Evolutionary conservation across 2,888 invertebrate genomes (phyloP).

Genomic region (Nebria brevicollis): DNA sequence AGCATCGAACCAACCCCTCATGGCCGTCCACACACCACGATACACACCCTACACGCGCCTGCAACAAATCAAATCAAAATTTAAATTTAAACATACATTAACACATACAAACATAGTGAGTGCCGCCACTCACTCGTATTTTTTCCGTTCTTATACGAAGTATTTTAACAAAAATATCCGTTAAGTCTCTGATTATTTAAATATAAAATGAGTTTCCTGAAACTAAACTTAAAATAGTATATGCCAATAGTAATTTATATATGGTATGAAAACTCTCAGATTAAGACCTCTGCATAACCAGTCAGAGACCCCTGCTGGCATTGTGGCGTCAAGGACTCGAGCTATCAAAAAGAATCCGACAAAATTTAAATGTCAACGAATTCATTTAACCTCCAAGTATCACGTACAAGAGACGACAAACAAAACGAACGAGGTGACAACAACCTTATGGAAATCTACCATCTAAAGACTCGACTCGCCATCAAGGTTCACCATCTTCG

Average conservation of each 20-base stretch:
- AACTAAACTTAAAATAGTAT: no score
- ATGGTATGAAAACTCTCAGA: neutral
- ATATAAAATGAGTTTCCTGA: no score
- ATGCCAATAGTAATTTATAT: no score
- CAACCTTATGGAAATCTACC: neutral
- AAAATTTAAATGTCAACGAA: constrained; percentile 17
- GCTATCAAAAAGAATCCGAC: neutral
- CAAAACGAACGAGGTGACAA: neutral
- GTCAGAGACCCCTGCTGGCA: neutral
- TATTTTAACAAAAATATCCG: neutral
- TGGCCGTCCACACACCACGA: constrained; percentile 55
- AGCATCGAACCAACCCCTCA: constrained; percentile 97
- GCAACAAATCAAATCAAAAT: constrained; percentile 13
- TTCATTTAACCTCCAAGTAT: constrained; percentile 14
- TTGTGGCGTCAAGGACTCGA: neutral
- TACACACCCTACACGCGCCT: constrained; percentile 46
- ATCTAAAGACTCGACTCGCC: neutral
- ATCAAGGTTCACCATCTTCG: neutral
- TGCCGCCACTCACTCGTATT: no score
- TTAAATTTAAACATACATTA: no score
- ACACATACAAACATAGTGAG: no score
- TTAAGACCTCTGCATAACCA: neutral
- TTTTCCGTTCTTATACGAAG: neutral
- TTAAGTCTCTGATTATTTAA: no score
- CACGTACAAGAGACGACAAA: neutral